Base-by-base conservation (phyloP, 2,113 vertebrate genomes). In the Bubo scandiacus region DNA sequence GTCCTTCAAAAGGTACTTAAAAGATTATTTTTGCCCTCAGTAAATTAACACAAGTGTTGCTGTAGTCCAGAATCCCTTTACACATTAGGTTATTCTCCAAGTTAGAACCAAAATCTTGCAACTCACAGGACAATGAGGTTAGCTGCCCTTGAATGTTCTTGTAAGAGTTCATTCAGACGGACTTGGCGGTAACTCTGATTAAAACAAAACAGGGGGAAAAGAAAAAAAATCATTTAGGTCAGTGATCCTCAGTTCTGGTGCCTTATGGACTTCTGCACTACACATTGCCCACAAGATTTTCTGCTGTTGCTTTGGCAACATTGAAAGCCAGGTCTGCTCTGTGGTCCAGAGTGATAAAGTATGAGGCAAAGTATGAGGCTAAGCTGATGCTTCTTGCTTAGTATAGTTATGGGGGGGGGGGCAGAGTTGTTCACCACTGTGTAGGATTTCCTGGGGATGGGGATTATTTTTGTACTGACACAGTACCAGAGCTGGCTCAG, bases 91-190 rank as follows among this genome's bases (percentile, higher is more conserved):
- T 49, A 26, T 87, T 73, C 34, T 89, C 57, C 10, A 45, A 45
- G 13, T 42, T 57, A 71, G 58, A 94, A 78, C 25, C n/a, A 95
- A 75, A 86, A 29, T 49, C 38, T 5, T 59, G 36, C 17, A 97
- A 99, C 99, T 99, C 97, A 99, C 99, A 99, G 97, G 85, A 99
- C 98, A 72, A 99, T 98, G 82, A 99, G 98, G 88, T 99, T 99
- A 67, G 99, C 99, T 38, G 98, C 98, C 88, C 98, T 98, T 0
- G 99, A 99, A 87, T 99, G 97, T 92, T 99, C 98, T 91, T 99
- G 99, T 43, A 99, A 92, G 77, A 99, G 97, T 95, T 99, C 99
- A 8, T 99, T 99, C 90, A 99, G 98, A 68, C 99, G 98, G 29
- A 99, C 98, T 96, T 99, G 99, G 42, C 99, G 99, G 90, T 98